Conservation (phyloP, 2,888 invertebrate species). For the Oegoconia quadripuncta region DNA sequence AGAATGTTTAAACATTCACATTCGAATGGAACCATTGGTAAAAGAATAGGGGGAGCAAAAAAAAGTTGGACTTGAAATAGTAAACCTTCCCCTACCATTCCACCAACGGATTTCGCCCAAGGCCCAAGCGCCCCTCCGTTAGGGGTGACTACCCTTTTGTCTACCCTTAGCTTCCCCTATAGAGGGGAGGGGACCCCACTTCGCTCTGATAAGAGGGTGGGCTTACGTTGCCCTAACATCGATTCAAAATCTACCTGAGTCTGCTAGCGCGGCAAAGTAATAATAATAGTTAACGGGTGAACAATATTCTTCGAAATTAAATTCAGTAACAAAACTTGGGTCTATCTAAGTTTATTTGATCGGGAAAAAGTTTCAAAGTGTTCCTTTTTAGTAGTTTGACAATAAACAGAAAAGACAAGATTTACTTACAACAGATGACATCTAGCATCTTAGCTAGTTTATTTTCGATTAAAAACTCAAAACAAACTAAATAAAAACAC, state of each 20-base stretch:
- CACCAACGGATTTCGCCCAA: slow-evolving; percentile 61
- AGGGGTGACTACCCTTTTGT: slow-evolving; percentile 77
- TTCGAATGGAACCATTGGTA: slow-evolving; percentile 37
- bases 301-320: not conserved
- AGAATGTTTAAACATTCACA: slow-evolving; percentile 40
- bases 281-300: slow-evolving; percentile 24
- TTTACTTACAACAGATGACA: too few relatives aligned
- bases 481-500: too few relatives aligned
- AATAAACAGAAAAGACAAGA: too few relatives aligned
- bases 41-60: slow-evolving; percentile 31
- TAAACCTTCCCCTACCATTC: slow-evolving; percentile 62
- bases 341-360: not conserved
- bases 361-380: not conserved
- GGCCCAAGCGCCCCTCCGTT: slow-evolving; percentile 67
- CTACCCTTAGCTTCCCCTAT: slow-evolving; percentile 68
- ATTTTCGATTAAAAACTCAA: too few relatives aligned
- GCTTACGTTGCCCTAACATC: slow-evolving; percentile 59
- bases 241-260: slow-evolving; percentile 60
- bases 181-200: slow-evolving; percentile 74
- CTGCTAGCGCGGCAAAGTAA: slow-evolving; percentile 25
- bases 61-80: slow-evolving; percentile 59
- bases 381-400: too few relatives aligned
- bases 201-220: slow-evolving; percentile 60
- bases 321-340: not conserved
- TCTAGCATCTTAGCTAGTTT: too few relatives aligned